Evolutionary conservation across 35 echinoderm and acorn worm species (phyloP).

Genomic region (Diadema setosum): DNA sequence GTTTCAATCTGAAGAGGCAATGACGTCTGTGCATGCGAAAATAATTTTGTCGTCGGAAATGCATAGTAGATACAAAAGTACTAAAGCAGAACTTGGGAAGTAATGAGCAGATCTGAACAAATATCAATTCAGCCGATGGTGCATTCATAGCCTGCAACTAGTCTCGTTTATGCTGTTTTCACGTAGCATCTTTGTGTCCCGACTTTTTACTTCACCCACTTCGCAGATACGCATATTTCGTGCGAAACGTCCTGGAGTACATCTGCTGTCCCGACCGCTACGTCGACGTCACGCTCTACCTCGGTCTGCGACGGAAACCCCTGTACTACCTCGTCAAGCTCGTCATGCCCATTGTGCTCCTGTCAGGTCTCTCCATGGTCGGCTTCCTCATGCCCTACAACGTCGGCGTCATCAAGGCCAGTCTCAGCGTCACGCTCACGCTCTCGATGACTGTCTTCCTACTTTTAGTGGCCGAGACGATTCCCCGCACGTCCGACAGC

Average conservation of each 20-base stretch:
- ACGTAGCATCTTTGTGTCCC: too few relatives aligned
- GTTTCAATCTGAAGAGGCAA: too few relatives aligned
- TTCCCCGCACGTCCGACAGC: conserved; percentile 84
- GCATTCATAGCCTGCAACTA: too few relatives aligned
- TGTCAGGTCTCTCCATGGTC: conserved; percentile 91
- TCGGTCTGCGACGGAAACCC: conserved; percentile 75
- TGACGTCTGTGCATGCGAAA: too few relatives aligned
- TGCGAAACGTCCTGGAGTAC: conserved; percentile 51
- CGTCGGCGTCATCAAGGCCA: conserved; percentile 95
- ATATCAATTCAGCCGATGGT: too few relatives aligned
- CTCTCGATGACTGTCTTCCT: conserved; percentile 94
- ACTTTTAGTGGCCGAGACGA: conserved; percentile 90
- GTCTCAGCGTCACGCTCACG: conserved; percentile 84
- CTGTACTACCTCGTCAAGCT: conserved; percentile 96
- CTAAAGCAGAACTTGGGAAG: too few relatives aligned
- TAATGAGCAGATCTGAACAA: too few relatives aligned
- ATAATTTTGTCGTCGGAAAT: too few relatives aligned
- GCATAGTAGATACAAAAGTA: too few relatives aligned
- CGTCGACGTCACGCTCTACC: conserved; percentile 76
- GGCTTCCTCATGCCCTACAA: conserved; percentile 99
- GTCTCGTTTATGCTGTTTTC: too few relatives aligned
- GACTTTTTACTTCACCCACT: neutral
- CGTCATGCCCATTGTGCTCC: conserved; percentile 88
- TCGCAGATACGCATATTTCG: conserved; percentile 37
- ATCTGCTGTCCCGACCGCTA: conserved; percentile 79